Percentiles rank a stretch among this genome's conserved stretches.
Evolutionary conservation across 2,797 vertebrate genomes (phyloP).

Genomic region (Paramormyrops hopkinsi): DNA sequence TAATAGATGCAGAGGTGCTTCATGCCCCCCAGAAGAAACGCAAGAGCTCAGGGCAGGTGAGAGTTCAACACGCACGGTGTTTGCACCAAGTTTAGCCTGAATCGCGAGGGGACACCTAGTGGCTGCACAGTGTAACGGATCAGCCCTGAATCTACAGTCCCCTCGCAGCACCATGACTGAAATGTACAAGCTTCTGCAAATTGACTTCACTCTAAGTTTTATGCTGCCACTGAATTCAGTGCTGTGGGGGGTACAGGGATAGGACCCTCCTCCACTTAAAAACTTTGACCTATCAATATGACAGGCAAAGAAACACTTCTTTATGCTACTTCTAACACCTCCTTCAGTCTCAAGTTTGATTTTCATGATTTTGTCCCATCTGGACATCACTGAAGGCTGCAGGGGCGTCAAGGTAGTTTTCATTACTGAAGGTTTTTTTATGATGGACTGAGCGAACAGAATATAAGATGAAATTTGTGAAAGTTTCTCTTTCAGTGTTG

Average conservation of each 20-base stretch:
- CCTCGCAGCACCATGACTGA: not conserved
- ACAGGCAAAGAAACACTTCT: not conserved
- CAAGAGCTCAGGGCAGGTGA: not conserved
- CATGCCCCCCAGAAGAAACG: not conserved
- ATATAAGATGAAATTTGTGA: not conserved
- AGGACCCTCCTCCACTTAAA: not conserved
- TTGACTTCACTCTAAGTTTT: not conserved
- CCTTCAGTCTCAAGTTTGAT: not conserved
- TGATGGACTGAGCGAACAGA: not conserved
- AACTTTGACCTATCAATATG: slow-evolving; percentile 8
- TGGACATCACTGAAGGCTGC: not conserved
- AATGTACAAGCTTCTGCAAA: not conserved
- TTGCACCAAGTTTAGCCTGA: not conserved
- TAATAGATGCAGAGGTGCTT: slow-evolving; percentile 25
- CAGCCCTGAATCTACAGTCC: not conserved
- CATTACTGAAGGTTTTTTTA: slow-evolving; percentile 13
- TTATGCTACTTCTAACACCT: not conserved
- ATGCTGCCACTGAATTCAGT: not conserved
- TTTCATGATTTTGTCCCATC: not conserved
- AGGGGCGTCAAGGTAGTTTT: slow-evolving; percentile 2
- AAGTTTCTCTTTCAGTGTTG: not conserved
- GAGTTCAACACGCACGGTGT: not conserved
- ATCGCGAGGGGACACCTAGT: not conserved
- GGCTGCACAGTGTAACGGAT: not conserved
- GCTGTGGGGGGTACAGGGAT: not conserved